These are phyloP conservation scores for Agriopis leucophaearia DNA, from an alignment of 2,888 invertebrate species.

Conservation along the genomic window DNA sequence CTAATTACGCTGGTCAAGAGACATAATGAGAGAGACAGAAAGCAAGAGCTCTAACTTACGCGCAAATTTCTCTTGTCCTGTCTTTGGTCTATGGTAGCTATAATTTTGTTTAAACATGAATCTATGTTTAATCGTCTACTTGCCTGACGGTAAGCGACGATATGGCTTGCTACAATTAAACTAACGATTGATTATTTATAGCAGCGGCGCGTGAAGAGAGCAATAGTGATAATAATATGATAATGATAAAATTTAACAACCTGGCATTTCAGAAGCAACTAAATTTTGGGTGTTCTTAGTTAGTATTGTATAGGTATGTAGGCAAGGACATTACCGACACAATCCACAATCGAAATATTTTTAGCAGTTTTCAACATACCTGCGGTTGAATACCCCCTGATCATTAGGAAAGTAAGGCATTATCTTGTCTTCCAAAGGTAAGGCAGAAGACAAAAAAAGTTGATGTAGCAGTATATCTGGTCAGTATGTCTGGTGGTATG, in stretches of 20 bases:
- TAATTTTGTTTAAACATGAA: background rate
- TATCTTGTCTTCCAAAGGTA: background rate
- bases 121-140: background rate
- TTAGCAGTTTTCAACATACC: too few relatives aligned
- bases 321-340: background rate
- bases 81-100: background rate
- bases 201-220: conserved; percentile 4
- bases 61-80: too few relatives aligned
- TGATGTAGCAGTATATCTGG: background rate
- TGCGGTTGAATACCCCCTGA: background rate
- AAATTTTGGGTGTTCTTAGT: conserved; percentile 3
- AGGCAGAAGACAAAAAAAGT: background rate
- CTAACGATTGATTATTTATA: background rate
- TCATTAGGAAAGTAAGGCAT: background rate
- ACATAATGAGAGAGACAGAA: too few relatives aligned
- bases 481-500: too few relatives aligned
- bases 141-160: background rate
- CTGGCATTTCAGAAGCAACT: background rate
- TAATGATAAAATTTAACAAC: conserved; percentile 4
- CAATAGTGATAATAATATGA: conserved; percentile 3
- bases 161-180: background rate
- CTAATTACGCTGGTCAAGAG: too few relatives aligned
- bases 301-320: too few relatives aligned
- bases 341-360: too few relatives aligned
- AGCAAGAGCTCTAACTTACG: too few relatives aligned